phyloP scores from a whole-genome alignment of 2,888 invertebrate genomes.

The Agriopis aurantiaria region DNA sequence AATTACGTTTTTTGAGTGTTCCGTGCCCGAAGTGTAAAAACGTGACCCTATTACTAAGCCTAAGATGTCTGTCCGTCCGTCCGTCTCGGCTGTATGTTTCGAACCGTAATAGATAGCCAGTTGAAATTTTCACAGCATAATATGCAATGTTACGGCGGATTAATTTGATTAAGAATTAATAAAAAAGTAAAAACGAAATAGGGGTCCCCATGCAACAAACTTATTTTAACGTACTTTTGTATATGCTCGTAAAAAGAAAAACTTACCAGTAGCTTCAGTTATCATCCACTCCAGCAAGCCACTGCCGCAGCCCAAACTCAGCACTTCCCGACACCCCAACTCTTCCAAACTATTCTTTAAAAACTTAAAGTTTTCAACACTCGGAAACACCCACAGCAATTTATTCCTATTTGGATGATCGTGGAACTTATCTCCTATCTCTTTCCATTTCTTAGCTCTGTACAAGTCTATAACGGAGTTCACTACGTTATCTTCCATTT shows the following conservation, averaged over 20 bases:
- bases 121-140: too few relatives aligned
- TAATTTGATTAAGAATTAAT: too few relatives aligned
- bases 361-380: slow-evolving; percentile 87
- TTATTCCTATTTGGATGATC: slow-evolving; percentile 83
- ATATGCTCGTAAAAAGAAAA: neutral
- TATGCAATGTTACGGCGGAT: too few relatives aligned
- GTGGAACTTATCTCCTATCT: slow-evolving; percentile 75
- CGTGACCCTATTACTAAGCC: too few relatives aligned
- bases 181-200: too few relatives aligned
- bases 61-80: too few relatives aligned
- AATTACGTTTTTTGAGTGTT: too few relatives aligned
- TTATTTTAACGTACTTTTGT: too few relatives aligned
- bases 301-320: slow-evolving; percentile 93
- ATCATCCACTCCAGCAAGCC: slow-evolving; percentile 94
- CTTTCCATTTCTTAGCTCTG: slow-evolving; percentile 78
- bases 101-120: too few relatives aligned
- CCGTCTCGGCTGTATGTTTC: too few relatives aligned
- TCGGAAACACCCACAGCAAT: slow-evolving; percentile 92
- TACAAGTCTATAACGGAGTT: slow-evolving; percentile 70
- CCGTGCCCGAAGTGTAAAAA: too few relatives aligned
- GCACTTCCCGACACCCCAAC: slow-evolving; percentile 78
- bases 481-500: slow-evolving; percentile 75
- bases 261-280: slow-evolving; percentile 87
- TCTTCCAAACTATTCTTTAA: slow-evolving; percentile 78
- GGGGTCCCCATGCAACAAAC: too few relatives aligned